Base-by-base conservation (phyloP, 2,113 vertebrate species). In the Hemibagrus wyckioides region DNA sequence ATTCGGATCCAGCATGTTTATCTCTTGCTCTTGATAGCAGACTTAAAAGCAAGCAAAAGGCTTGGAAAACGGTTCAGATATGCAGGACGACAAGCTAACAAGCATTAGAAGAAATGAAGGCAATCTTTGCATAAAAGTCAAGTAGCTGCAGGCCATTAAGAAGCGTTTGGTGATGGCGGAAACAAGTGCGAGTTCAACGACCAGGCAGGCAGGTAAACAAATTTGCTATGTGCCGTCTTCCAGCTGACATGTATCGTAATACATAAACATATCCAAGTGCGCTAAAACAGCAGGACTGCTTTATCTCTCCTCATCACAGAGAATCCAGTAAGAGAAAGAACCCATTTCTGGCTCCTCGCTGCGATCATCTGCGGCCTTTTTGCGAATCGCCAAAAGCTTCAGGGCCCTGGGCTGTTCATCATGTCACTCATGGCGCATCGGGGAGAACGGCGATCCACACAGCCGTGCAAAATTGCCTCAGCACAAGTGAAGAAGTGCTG, bases 391-490 rank as follows among this genome's bases (percentile, higher is more conserved):
- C 85, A n/a, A 86, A 71, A 69, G 73, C 69, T 52, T 63, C 67
- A 76, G 56, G 63, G 57, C 69, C 44, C 80, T 56, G 56, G 83
- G 69, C 84, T 87, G 89, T 85, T 88, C 85, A 88, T 87, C 87
- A 86, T 85, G 87, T 88, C 89, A 85, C 65, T 89, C 79, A 79
- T 56, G 71, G 85, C 80, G 48, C 59, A 33, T 57, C 36, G 82
- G 25, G 84, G 52, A 30, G 81, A 86, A 77, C 52, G 39, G 83
- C 3, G 83, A 54, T 73, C 67, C 63, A 23, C 56, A 56, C 56
- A 77, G 87, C 81, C 73, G 52, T 77, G 63, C 61, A 69, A 88
- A 89, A 91, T 91, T 88, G 88, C 88, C 84, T 87, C 87, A 19
- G 82, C 76, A 63, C 75, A 76, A 86, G 86, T 85, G 77, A 82